Evolutionary conservation across 2,888 invertebrate species (phyloP).

Genomic region (Panopea generosa): DNA sequence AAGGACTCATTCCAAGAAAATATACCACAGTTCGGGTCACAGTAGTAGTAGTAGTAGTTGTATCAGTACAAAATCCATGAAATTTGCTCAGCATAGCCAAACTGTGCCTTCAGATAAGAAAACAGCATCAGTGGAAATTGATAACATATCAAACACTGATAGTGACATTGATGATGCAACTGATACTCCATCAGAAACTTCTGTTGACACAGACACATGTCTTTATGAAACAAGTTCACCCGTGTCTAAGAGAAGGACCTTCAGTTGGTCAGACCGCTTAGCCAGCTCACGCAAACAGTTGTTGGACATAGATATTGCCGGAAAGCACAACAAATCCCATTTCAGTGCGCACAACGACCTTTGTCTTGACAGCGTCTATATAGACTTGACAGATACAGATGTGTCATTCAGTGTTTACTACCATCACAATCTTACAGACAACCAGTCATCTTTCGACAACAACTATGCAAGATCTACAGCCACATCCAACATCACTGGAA

Average conservation of each 20-base stretch:
- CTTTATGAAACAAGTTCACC: conserved; percentile 22
- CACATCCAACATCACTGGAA: conserved; percentile 42
- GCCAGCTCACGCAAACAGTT: conserved; percentile 65
- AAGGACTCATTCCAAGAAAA: conserved; percentile 28
- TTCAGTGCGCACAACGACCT: conserved; percentile 46
- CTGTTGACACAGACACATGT: conserved; percentile 31
- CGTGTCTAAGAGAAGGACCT: conserved; percentile 24
- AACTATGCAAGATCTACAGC: conserved; percentile 56
- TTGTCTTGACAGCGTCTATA: conserved; percentile 75
- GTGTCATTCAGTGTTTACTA: conserved; percentile 80
- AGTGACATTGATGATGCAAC: conserved; percentile 53
- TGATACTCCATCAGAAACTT: conserved; percentile 42
- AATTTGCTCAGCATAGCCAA: conserved; percentile 52
- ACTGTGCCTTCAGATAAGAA: conserved; percentile 45
- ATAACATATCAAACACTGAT: conserved; percentile 60
- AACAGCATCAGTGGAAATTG: conserved; percentile 44
- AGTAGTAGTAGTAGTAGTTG: neutral
- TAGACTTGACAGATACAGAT: conserved; percentile 82
- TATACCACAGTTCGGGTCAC: conserved; percentile 7
- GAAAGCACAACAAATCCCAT: conserved; percentile 57
- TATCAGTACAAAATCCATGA: conserved; percentile 34
- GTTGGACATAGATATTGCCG: conserved; percentile 75
- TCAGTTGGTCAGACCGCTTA: conserved; percentile 38
- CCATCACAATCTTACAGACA: conserved; percentile 74
- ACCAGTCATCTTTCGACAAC: conserved; percentile 38